A percentile compares a stretch with the other conserved stretches of the same genome.
These are phyloP conservation scores for Megathymus violae DNA, from an alignment of 1,140 invertebrate genomes.

Conservation along the genomic window DNA sequence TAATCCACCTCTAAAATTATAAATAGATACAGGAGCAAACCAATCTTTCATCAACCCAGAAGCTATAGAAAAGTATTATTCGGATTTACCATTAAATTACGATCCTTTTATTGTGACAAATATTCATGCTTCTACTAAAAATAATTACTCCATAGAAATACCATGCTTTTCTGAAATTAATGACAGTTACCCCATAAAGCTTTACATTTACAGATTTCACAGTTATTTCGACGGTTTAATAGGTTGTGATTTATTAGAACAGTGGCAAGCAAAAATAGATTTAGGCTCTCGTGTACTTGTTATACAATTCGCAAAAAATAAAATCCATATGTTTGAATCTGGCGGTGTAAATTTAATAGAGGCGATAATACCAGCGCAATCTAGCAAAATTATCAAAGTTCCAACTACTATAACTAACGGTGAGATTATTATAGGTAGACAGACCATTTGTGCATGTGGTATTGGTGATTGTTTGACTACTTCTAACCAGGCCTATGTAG, in stretches of 20 bases:
- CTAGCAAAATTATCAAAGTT: background rate
- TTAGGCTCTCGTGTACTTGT: background rate
- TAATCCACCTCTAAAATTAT: background rate
- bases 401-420: background rate
- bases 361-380: background rate
- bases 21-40: background rate
- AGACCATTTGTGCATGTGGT: background rate
- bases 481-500: background rate
- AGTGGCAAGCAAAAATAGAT: background rate
- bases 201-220: background rate
- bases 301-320: background rate
- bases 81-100: background rate
- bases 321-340: background rate
- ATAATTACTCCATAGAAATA: background rate
- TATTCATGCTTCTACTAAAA: slow-evolving; percentile 1
- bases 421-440: background rate
- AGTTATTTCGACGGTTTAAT: background rate
- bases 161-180: background rate
- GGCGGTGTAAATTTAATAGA: background rate
- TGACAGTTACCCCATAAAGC: background rate
- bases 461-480: background rate
- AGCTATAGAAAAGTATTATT: background rate
- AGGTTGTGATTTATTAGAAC: background rate
- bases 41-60: background rate
- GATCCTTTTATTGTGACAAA: background rate